Evolutionary conservation across 2,113 vertebrate species (phyloP), one percentile per base, ranked within the genome.

Genomic region (Tragelaphus buxtoni): DNA sequence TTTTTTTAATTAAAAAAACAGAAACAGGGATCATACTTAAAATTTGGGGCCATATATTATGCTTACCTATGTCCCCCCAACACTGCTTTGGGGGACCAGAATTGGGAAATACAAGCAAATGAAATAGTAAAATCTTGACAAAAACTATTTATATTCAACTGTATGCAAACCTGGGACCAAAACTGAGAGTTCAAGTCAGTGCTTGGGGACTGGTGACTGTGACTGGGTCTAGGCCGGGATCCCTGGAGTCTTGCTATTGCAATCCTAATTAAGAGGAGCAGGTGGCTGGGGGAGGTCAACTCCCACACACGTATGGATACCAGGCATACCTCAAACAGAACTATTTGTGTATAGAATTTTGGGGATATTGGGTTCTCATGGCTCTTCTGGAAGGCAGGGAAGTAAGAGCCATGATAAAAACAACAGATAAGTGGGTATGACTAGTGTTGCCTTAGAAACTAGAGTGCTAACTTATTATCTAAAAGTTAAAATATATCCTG

Each of bases 181-280:
- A 83, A 60, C 30, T 86, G 61, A 90, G 79, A 72, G 83, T 83
- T 82, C 77, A 79, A 88, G 45, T 79, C 45, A 77, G 65, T 45
- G 56, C 61, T 76, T 81, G 42, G 85, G 74, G 55, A 60, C 22
- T 12, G 17, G 49, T 82, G 91, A 92, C 13, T 88, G 39, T 42
- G 22, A 14, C 79, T 96, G 94, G 85, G 80, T 83, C 82, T 32
- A 47, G 60, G 87, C 95, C 95, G 77, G 88, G 51, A 95, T 47
- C 49, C 80, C 65, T 28, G 60, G 81, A 55, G 24, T 92, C 79
- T 90, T 16, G 3, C 32, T 61, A 60, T 69, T 61, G 17, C 47
- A 77, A 30, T 39, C 77, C 51, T 98, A 81, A 92, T 96, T 92
- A 96, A 95, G 81, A 58, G 84, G 51, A 49, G 39, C 88, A 97